Percentiles rank a stretch among this genome's conserved stretches.
Evolutionary conservation across 53 echinoderm and acorn worm genomes (phyloP).

Genomic region (Patiria pectinifera): DNA sequence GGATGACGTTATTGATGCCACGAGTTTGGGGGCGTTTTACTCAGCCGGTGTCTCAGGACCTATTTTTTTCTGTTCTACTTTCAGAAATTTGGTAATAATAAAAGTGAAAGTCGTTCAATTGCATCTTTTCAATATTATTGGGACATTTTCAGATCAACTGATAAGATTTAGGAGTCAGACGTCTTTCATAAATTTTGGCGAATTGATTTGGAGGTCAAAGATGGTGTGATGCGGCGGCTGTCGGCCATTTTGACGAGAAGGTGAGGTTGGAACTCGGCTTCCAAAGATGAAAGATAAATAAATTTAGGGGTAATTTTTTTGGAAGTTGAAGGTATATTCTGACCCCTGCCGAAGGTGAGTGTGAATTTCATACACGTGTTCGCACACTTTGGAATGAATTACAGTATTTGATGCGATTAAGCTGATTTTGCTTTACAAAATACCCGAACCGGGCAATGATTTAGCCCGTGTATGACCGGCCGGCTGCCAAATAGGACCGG

Average conservation of each 20-base stretch:
- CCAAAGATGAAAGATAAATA: neutral
- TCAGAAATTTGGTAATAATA: neutral
- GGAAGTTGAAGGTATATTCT: conserved; percentile 29
- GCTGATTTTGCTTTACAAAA: neutral
- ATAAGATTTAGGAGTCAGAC: neutral
- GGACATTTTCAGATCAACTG: neutral
- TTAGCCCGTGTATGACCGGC: neutral
- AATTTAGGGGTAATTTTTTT: neutral
- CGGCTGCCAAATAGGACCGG: too few species aligned
- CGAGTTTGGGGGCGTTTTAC: conserved; percentile 70
- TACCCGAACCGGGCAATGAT: neutral
- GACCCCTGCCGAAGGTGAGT: neutral
- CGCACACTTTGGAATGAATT: neutral
- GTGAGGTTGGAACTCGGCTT: conserved; percentile 43
- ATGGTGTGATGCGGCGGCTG: conserved; percentile 50
- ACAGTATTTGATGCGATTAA: neutral
- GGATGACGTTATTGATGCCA: conserved; percentile 68
- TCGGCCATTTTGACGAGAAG: conserved; percentile 65
- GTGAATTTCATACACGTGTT: neutral
- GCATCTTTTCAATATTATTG: neutral
- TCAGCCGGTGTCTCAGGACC: conserved; percentile 37
- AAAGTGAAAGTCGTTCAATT: neutral
- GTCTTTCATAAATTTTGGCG: conserved; percentile 20
- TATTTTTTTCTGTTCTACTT: conserved; percentile 28
- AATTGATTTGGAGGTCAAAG: conserved; percentile 63